These are phyloP conservation scores for Ostrea edulis DNA, from an alignment of 1,140 invertebrate genomes.

Conservation along the genomic window DNA sequence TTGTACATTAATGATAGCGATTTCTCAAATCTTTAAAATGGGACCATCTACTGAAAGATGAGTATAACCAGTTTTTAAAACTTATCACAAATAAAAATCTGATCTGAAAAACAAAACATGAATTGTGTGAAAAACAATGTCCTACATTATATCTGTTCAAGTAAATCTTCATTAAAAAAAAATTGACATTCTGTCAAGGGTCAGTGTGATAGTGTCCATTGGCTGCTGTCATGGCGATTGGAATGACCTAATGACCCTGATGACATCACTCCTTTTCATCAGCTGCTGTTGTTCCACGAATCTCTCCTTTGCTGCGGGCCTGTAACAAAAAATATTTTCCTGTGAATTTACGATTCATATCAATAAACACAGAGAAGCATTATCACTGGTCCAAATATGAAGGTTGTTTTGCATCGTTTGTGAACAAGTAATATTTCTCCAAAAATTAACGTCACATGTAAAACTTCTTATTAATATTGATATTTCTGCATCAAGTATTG, in stretches of 20 bases:
- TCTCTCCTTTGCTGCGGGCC: slow-evolving; percentile 54
- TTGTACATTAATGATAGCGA: not conserved
- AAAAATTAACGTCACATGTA: too few relatives aligned
- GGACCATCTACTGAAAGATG: too few relatives aligned
- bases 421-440: too few relatives aligned
- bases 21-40: too few relatives aligned
- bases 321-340: slow-evolving; percentile 38
- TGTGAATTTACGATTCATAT: too few relatives aligned
- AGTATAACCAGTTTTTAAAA: not conserved
- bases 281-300: slow-evolving; percentile 59
- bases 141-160: not conserved
- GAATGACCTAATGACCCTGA: slow-evolving; percentile 11
- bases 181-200: not conserved
- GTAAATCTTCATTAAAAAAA: not conserved
- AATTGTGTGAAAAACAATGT: not conserved
- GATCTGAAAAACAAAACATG: not conserved
- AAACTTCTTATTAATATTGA: too few relatives aligned
- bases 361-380: too few relatives aligned
- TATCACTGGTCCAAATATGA: too few relatives aligned
- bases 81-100: slow-evolving; percentile 5
- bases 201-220: slow-evolving; percentile 3
- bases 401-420: too few relatives aligned
- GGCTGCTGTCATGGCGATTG: slow-evolving; percentile 8
- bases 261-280: slow-evolving; percentile 47
- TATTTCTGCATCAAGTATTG: too few relatives aligned